These are phyloP conservation scores for Brevimyrus niger DNA, from an alignment of 2,113 vertebrate species.

Conservation along the genomic window DNA sequence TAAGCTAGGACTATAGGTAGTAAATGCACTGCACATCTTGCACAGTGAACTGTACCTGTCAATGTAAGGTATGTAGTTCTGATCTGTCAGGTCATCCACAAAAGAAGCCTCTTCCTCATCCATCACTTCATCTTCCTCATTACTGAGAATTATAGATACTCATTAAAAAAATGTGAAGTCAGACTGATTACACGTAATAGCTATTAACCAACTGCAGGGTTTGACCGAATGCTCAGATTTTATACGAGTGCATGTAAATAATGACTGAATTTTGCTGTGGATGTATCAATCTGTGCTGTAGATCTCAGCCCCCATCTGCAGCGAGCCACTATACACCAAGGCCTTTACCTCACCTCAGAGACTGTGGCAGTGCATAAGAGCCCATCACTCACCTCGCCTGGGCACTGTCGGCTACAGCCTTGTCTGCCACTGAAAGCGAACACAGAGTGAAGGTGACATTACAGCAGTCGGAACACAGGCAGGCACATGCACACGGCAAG, in stretches of 20 bases:
- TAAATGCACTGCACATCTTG: background rate
- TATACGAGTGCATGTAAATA: background rate
- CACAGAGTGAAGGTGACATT: background rate
- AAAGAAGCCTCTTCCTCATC: slow-evolving; percentile 51
- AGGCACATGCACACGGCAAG: background rate
- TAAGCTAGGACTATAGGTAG: background rate
- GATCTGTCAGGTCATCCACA: slow-evolving; percentile 12
- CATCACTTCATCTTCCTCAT: slow-evolving; percentile 64
- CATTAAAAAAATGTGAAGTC: background rate
- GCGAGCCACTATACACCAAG: slow-evolving; percentile 23
- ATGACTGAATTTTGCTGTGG: background rate
- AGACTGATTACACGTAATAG: background rate
- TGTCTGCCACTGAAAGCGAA: slow-evolving; percentile 20
- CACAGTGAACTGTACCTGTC: slow-evolving; percentile 10
- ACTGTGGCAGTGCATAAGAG: background rate
- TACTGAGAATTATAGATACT: background rate
- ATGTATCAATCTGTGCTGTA: background rate
- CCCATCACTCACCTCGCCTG: slow-evolving; percentile 29
- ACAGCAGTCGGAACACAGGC: background rate
- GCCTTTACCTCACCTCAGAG: background rate
- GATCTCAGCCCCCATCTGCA: background rate
- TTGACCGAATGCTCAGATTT: background rate
- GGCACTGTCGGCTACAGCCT: slow-evolving; percentile 32
- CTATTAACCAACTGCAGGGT: background rate
- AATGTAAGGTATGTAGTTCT: slow-evolving; percentile 4